phyloP scores from a whole-genome alignment of 2,113 vertebrate species.

The Dromas ardeola region DNA sequence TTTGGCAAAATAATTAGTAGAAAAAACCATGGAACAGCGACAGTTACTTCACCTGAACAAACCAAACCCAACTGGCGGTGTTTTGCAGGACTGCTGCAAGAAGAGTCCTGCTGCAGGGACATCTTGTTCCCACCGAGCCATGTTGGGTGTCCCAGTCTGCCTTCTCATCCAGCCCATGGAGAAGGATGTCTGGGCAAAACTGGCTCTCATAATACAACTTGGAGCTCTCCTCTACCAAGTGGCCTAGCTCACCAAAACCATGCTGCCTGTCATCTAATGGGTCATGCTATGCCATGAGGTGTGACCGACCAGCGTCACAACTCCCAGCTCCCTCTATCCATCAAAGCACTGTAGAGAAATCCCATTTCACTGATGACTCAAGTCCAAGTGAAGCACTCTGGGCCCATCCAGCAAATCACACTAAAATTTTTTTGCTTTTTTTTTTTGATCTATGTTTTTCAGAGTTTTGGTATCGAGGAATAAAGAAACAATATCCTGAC shows the following conservation, averaged over 20 bases:
- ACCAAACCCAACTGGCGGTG: rapidly evolving
- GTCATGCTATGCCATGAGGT: background rate
- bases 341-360: background rate
- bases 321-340: background rate
- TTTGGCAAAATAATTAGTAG: background rate
- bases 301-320: rapidly evolving
- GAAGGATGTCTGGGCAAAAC: background rate
- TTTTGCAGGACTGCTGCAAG: background rate
- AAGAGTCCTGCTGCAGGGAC: background rate
- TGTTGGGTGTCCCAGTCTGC: background rate
- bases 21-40: background rate
- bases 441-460: background rate
- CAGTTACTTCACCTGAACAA: background rate
- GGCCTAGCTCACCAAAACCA: background rate
- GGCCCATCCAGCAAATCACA: background rate
- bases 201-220: background rate
- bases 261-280: background rate
- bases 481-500: background rate
- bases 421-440: background rate
- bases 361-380: background rate
- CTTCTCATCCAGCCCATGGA: background rate
- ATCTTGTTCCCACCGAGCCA: rapidly evolving
- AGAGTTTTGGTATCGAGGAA: background rate
- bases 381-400: background rate
- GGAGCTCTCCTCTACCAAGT: background rate